phyloP scores from a whole-genome alignment of 2,888 invertebrate genomes.

The Leucophenga montana region DNA sequence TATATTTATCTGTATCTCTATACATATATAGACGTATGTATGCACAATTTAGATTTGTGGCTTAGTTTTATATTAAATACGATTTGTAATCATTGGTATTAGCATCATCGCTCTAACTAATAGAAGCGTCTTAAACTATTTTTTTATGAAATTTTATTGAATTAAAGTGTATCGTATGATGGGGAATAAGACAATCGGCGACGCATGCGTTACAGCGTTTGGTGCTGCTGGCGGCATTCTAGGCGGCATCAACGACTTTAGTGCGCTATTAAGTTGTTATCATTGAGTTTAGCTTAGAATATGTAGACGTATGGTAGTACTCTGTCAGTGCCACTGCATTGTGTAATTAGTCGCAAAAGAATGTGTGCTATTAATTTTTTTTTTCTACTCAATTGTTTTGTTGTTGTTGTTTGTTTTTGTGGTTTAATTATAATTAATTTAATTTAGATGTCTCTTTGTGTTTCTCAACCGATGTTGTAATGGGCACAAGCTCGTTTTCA shows the following conservation, averaged over 20 bases:
- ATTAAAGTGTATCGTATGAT: neutral
- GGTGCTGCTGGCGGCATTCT: neutral
- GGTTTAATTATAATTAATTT: slow-evolving; percentile 32
- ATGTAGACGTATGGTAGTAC: neutral
- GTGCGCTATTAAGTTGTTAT: slow-evolving; percentile 13
- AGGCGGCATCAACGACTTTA: neutral
- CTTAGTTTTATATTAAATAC: neutral
- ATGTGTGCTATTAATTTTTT: slow-evolving; percentile 17
- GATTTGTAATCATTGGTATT: neutral
- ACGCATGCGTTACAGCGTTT: neutral
- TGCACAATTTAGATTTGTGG: slow-evolving; percentile 12
- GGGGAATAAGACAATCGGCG: neutral
- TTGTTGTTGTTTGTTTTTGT: neutral
- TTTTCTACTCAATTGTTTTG: slow-evolving; percentile 15
- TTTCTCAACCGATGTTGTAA: neutral
- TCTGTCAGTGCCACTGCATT: neutral
- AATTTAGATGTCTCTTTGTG: slow-evolving; percentile 35
- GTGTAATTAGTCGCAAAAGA: slow-evolving; percentile 21
- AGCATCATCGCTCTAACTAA: neutral
- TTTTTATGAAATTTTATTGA: neutral
- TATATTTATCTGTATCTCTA: neutral
- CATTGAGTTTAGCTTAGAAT: slow-evolving; percentile 14
- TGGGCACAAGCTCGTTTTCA: slow-evolving; percentile 45
- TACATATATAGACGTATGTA: neutral
- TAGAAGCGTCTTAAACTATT: neutral